These are phyloP conservation scores for Apotomis betuletana DNA, from an alignment of 2,888 invertebrate species.

Conservation along the genomic window DNA sequence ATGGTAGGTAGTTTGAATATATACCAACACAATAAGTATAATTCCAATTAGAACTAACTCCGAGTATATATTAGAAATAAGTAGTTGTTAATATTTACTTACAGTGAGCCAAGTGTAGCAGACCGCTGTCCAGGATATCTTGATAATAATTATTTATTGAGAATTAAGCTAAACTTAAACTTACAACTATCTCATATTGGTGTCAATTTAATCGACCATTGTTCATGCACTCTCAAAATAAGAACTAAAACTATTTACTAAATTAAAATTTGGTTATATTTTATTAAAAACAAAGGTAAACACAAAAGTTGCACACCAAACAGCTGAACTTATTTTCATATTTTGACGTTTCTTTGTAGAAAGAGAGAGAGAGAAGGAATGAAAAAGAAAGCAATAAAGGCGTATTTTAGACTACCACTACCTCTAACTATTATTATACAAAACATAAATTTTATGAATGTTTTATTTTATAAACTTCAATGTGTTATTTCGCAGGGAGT, in stretches of 20 bases:
- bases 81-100: constrained; percentile 4
- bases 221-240: neutral
- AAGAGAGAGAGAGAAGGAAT: neutral
- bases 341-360: constrained; percentile 22
- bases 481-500: no score
- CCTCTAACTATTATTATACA: no score
- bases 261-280: constrained; percentile 5
- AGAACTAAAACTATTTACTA: constrained; percentile 2
- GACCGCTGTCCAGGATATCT: neutral
- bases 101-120: constrained; percentile 5
- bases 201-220: neutral
- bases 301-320: constrained; percentile 26
- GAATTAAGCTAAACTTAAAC: constrained; percentile 1
- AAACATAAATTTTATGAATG: no score
- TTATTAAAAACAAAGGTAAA: constrained; percentile 25
- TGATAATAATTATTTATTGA: neutral
- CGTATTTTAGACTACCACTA: neutral
- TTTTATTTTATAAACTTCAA: no score
- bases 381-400: neutral
- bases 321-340: constrained; percentile 36
- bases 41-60: neutral
- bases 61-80: neutral
- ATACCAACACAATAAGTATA: neutral
- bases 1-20: constrained; percentile 9
- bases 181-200: constrained; percentile 1